Evolutionary conservation across 2,113 vertebrate genomes (phyloP).

Genomic region (Steatornis caripensis): DNA sequence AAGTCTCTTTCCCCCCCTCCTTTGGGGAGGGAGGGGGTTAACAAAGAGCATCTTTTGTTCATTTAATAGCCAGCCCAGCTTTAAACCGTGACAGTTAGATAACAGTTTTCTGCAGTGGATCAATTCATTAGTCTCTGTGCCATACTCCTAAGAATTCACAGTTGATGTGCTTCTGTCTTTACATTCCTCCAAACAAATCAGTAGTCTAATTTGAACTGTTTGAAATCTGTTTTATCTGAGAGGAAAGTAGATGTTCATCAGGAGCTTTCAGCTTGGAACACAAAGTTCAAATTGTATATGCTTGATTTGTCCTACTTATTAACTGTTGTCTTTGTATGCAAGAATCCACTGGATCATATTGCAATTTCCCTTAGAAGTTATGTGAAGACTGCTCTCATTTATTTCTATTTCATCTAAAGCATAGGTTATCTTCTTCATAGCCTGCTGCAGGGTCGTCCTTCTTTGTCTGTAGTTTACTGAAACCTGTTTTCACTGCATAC

Average conservation of each 20-base stretch:
- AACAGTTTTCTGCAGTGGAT: neutral
- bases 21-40: no score
- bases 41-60: no score
- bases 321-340: neutral
- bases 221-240: neutral
- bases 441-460: neutral
- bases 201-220: neutral
- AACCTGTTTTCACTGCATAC: neutral
- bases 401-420: neutral
- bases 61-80: no score
- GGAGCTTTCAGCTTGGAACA: neutral
- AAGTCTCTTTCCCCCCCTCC: no score
- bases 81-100: no score
- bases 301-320: neutral
- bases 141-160: neutral
- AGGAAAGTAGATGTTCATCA: neutral
- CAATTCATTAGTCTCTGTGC: neutral
- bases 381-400: neutral
- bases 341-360: neutral
- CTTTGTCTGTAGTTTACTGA: neutral
- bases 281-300: neutral
- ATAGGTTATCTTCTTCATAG: neutral
- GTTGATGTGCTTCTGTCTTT: neutral
- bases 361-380: neutral
- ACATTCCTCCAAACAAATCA: neutral